A percentile compares a stretch with the other conserved stretches of the same genome.
Evolutionary conservation across 1,140 invertebrate genomes (phyloP).

Genomic region (Drosophila subobscura): DNA sequence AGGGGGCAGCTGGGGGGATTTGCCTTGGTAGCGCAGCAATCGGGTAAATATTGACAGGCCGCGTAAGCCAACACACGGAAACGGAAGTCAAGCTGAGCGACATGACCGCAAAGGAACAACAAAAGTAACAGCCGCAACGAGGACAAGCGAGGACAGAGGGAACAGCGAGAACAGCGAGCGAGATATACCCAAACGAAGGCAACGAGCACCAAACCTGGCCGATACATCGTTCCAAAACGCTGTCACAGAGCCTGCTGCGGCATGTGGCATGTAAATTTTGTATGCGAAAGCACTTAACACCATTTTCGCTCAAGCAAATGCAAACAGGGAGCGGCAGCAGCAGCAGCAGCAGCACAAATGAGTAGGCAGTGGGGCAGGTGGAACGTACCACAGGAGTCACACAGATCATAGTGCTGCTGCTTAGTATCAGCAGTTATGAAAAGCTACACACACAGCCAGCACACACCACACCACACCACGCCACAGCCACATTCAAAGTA

Average conservation of each 20-base stretch:
- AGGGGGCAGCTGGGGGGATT: constrained; percentile 11
- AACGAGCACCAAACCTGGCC: constrained; percentile 47
- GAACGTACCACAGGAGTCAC: neutral
- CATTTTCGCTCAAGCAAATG: constrained; percentile 77
- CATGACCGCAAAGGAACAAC: constrained; percentile 65
- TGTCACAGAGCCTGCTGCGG: neutral
- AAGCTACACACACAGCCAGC: constrained; percentile 19
- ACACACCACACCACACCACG: too few relatives aligned
- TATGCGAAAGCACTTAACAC: constrained; percentile 81
- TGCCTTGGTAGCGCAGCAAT: constrained; percentile 64
- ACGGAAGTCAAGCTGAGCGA: constrained; percentile 75
- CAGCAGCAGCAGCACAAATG: neutral
- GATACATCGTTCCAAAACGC: constrained; percentile 75
- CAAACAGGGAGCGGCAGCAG: constrained; percentile 49
- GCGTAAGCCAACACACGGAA: constrained; percentile 69
- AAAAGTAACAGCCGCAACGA: constrained; percentile 46
- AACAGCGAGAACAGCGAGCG: constrained; percentile 23
- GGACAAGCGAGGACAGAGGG: constrained; percentile 17
- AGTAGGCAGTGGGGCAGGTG: neutral
- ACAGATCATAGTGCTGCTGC: constrained; percentile 40
- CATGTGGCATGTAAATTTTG: constrained; percentile 78
- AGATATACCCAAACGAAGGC: constrained; percentile 39
- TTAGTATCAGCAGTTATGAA: constrained; percentile 54
- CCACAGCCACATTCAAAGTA: constrained; percentile 50
- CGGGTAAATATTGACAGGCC: constrained; percentile 71